Conservation (phyloP, 2,113 vertebrate genomes). For the Rhinoderma darwinii region DNA sequence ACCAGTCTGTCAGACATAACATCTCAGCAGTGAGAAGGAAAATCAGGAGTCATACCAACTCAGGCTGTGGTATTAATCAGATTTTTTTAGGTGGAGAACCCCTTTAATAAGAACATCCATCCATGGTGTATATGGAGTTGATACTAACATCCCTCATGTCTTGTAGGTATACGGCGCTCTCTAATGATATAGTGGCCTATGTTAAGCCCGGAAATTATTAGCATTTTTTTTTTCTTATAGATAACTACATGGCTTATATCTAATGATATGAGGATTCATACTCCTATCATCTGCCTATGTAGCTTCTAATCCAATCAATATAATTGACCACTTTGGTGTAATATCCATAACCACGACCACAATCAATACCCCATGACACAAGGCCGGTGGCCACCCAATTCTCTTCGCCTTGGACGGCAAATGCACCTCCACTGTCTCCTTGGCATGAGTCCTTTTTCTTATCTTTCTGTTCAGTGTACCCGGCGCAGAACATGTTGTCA, state of each 20-base stretch:
- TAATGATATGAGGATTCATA: not conserved
- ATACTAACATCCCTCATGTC: not conserved
- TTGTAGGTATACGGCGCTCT: not conserved
- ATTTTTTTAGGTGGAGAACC: not conserved
- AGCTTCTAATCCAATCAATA: slow-evolving; percentile 76
- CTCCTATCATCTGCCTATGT: slow-evolving; percentile 57
- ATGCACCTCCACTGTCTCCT: slow-evolving; percentile 76
- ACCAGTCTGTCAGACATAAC: not conserved
- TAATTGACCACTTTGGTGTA: slow-evolving; percentile 79
- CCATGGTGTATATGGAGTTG: not conserved
- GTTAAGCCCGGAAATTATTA: not conserved
- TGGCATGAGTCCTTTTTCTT: slow-evolving; percentile 71
- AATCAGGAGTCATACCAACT: not conserved
- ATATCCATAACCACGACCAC: slow-evolving; percentile 74
- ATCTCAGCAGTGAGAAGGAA: no score
- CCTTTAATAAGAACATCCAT: not conserved
- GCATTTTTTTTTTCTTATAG: not conserved
- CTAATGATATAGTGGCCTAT: not conserved
- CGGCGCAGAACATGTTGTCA: slow-evolving; percentile 81
- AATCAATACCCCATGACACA: slow-evolving; percentile 78
- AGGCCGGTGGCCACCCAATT: slow-evolving; percentile 76
- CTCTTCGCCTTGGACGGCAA: slow-evolving; percentile 60
- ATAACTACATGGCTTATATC: not conserved
- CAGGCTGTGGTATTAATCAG: not conserved
- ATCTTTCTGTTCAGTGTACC: slow-evolving; percentile 52